Conservation (phyloP, 2,888 invertebrate genomes). For the Craniophora ligustri region DNA sequence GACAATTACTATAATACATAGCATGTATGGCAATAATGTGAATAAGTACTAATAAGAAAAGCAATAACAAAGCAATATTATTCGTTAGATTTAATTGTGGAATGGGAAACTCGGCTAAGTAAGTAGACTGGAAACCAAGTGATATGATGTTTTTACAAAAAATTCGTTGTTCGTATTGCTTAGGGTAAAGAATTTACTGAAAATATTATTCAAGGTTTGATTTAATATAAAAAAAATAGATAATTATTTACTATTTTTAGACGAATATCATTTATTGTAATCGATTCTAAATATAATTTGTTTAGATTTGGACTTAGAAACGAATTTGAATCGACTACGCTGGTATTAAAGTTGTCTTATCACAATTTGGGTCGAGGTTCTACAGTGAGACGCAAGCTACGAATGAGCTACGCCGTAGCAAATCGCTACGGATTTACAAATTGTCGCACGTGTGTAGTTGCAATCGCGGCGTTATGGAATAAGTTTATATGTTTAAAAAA, state of each 20-base stretch:
- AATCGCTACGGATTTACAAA: constrained; percentile 45
- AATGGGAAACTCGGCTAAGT: constrained; percentile 67
- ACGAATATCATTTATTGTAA: constrained; percentile 38
- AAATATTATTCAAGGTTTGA: constrained; percentile 25
- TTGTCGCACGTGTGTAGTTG: constrained; percentile 17
- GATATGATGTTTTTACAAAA: constrained; percentile 70
- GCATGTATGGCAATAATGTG: constrained; percentile 59
- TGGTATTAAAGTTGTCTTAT: constrained; percentile 16
- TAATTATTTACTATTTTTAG: constrained; percentile 55
- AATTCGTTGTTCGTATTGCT: constrained; percentile 65
- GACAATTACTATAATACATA: constrained; percentile 38
- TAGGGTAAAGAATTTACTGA: constrained; percentile 55
- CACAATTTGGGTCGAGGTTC: not conserved
- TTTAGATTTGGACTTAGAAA: constrained; percentile 6
- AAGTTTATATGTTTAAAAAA: constrained; percentile 11
- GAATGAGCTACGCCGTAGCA: constrained; percentile 43
- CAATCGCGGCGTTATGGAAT: constrained; percentile 19
- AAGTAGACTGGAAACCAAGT: constrained; percentile 79
- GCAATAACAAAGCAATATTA: constrained; percentile 75
- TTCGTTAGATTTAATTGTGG: constrained; percentile 65
- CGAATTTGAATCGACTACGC: constrained; percentile 3
- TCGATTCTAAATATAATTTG: constrained; percentile 34
- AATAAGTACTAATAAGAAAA: constrained; percentile 60
- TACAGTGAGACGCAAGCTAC: constrained; percentile 19
- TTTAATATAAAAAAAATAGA: constrained; percentile 33